These are phyloP conservation scores for Crocidura indochinensis DNA, from an alignment of 2,797 vertebrate species.

Conservation along the genomic window DNA sequence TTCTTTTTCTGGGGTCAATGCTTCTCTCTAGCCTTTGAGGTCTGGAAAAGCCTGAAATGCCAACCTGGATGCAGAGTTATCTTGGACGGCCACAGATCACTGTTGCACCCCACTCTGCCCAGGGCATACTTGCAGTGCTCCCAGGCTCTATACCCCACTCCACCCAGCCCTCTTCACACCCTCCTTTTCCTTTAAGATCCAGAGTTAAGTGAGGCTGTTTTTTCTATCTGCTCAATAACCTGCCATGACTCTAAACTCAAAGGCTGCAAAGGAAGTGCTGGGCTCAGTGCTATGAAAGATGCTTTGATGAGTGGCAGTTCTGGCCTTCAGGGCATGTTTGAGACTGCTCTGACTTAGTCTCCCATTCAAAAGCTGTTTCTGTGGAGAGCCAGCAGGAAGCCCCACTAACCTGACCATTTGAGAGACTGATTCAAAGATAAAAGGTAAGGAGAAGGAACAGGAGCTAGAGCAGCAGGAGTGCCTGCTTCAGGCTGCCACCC, in stretches of 20 bases:
- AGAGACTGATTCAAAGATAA: slow-evolving; percentile 64
- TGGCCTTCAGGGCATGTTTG: not conserved
- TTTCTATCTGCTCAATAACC: slow-evolving; percentile 1
- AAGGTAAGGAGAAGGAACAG: not conserved
- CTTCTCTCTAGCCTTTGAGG: not conserved
- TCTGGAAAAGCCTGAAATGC: not conserved
- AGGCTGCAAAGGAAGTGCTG: slow-evolving; percentile 21
- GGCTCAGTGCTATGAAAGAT: not conserved
- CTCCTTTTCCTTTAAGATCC: not conserved
- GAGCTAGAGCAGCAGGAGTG: not conserved
- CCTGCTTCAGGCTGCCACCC: not conserved
- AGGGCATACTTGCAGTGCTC: not conserved
- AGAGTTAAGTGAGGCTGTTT: not conserved
- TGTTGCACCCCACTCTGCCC: fast-evolving
- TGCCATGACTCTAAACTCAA: slow-evolving; percentile 60
- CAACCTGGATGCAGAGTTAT: fast-evolving
- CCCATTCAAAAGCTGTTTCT: slow-evolving; percentile 76
- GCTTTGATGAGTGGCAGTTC: slow-evolving; percentile 33
- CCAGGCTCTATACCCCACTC: not conserved
- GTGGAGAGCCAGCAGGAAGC: slow-evolving; percentile 64
- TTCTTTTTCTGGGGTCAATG: not conserved
- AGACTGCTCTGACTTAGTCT: slow-evolving; percentile 70
- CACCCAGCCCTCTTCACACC: not conserved
- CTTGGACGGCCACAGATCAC: not conserved
- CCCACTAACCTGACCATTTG: not conserved